Conservation (phyloP, 1,140 invertebrate species). For the Drosophila guanche region DNA sequence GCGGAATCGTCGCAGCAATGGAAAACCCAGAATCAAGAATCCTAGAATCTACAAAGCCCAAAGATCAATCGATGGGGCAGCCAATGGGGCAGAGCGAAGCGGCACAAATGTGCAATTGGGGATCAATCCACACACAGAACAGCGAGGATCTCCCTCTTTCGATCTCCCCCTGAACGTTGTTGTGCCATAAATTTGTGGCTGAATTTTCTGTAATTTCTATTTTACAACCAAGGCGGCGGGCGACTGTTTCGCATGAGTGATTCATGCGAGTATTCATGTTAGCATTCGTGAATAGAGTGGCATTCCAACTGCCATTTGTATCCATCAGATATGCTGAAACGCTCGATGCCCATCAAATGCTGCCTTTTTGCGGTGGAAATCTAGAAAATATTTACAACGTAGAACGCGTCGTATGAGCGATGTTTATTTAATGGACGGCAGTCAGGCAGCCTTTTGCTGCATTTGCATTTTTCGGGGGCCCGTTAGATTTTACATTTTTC, state of each 20-base stretch:
- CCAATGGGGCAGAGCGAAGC: conserved; percentile 1
- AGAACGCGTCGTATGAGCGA: conserved; percentile 52
- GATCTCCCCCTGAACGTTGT: neutral
- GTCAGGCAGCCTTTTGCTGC: conserved; percentile 15
- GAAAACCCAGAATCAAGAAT: neutral
- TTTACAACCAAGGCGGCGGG: conserved; percentile 22
- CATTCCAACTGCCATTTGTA: conserved; percentile 35
- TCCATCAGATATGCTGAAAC: conserved; percentile 41
- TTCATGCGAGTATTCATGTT: conserved; percentile 13
- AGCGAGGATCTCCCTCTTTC: conserved; percentile 8
- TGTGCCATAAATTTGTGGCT: conserved; percentile 45
- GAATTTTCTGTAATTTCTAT: conserved; percentile 49
- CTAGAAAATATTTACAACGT: conserved; percentile 35
- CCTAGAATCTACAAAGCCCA: neutral
- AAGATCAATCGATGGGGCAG: conserved; percentile 5
- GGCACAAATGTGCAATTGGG: conserved; percentile 47
- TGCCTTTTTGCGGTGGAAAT: conserved; percentile 1
- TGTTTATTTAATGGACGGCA: conserved; percentile 39
- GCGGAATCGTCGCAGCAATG: conserved; percentile 34
- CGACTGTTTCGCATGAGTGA: conserved; percentile 37
- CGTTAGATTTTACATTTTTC: conserved; percentile 51
- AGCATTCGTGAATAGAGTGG: conserved; percentile 27
- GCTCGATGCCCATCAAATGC: conserved; percentile 42
- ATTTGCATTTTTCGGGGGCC: conserved; percentile 39
- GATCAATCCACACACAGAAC: conserved; percentile 26